phyloP scores from a whole-genome alignment of 2,888 invertebrate species.

The Epistrophe grossulariae region DNA sequence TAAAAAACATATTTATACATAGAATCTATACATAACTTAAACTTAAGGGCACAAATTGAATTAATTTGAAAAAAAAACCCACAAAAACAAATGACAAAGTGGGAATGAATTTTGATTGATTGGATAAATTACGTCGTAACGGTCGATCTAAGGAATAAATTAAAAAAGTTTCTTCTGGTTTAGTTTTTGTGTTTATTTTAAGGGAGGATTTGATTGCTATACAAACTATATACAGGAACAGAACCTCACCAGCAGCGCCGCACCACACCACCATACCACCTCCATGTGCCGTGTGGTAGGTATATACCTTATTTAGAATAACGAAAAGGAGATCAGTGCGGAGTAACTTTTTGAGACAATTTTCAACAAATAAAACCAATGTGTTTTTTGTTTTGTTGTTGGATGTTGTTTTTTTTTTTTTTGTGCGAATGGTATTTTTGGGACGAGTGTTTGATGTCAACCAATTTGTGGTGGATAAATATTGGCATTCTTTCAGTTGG shows the following conservation, averaged over 20 bases:
- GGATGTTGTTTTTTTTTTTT: not conserved
- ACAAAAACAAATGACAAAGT: constrained; percentile 48
- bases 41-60: constrained; percentile 16
- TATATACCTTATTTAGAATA: constrained; percentile 14
- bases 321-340: not conserved
- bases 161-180: constrained; percentile 68
- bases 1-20: not conserved
- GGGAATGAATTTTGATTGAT: constrained; percentile 65
- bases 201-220: constrained; percentile 39
- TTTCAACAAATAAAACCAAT: constrained; percentile 61
- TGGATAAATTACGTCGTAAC: constrained; percentile 59
- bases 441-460: constrained; percentile 70
- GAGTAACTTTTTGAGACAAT: constrained; percentile 59
- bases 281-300: not conserved
- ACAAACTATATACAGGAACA: not conserved
- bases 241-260: not conserved
- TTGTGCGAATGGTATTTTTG: constrained; percentile 24
- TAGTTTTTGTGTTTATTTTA: constrained; percentile 65
- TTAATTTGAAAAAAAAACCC: not conserved
- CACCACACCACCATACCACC: too few relatives aligned
- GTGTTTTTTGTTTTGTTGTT: constrained; percentile 6
- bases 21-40: not conserved
- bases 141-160: constrained; percentile 71
- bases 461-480: constrained; percentile 67
- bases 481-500: constrained; percentile 69